A percentile compares a stretch with the other conserved stretches of the same genome.
Conservation (phyloP, 35 echinoderm and acorn worm genomes). For the Patiria miniata region DNA sequence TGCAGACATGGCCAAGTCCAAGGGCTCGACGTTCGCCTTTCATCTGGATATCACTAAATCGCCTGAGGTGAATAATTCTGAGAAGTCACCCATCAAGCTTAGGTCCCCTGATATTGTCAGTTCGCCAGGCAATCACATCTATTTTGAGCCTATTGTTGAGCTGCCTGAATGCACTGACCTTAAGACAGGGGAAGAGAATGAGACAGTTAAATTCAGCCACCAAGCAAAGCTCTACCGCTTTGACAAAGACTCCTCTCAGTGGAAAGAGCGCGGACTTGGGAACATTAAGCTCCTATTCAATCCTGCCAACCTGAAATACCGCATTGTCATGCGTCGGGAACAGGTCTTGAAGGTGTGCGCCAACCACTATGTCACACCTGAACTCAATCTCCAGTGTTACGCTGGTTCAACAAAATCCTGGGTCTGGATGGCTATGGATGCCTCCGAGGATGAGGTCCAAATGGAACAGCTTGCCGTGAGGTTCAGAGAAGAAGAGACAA, state of each 20-base stretch:
- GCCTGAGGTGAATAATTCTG: constrained; percentile 43
- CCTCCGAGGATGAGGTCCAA: constrained; percentile 34
- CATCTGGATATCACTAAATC: constrained; percentile 63
- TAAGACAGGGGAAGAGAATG: constrained; percentile 84
- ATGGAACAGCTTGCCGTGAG: constrained; percentile 51
- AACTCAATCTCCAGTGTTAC: constrained; percentile 33
- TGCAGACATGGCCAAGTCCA: constrained; percentile 65
- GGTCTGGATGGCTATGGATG: constrained; percentile 67
- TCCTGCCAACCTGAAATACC: constrained; percentile 33
- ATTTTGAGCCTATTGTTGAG: constrained; percentile 90
- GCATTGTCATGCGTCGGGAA: constrained; percentile 92
- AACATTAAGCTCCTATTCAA: constrained; percentile 84
- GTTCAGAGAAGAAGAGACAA: constrained; percentile 43
- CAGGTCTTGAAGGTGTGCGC: constrained; percentile 63
- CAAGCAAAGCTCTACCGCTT: constrained; percentile 82
- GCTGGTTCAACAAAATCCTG: constrained; percentile 58
- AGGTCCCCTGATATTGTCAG: background rate
- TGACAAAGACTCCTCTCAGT: constrained; percentile 58
- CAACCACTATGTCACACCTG: constrained; percentile 51
- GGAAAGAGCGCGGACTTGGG: constrained; percentile 93
- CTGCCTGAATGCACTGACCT: constrained; percentile 72
- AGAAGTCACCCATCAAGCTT: constrained; percentile 33
- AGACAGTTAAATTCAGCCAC: constrained; percentile 74
- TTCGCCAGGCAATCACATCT: constrained; percentile 66
- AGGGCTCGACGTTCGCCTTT: constrained; percentile 68